Percentiles rank a stretch among this genome's conserved stretches.
Conservation (phyloP, 2,797 vertebrate genomes). For the Lates japonicus region DNA sequence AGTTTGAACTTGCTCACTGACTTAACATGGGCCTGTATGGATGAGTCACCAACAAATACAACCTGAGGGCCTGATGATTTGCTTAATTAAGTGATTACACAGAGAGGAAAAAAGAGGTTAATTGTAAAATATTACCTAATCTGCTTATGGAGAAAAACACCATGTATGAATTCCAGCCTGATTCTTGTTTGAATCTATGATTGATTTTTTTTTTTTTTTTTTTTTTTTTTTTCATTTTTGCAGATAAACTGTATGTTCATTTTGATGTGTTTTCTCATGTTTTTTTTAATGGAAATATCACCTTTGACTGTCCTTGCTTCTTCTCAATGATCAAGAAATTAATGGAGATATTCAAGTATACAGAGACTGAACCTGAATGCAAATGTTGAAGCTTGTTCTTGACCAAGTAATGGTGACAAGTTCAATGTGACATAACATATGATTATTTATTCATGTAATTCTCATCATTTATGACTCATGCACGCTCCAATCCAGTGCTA, state of each 20-base stretch:
- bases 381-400: slow-evolving; percentile 11
- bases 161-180: slow-evolving; percentile 12
- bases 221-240: background rate
- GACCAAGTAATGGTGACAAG: background rate
- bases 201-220: background rate
- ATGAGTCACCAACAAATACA: slow-evolving; percentile 67
- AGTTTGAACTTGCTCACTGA: slow-evolving; percentile 44
- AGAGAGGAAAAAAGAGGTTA: slow-evolving; percentile 61
- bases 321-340: background rate
- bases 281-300: background rate
- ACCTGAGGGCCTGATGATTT: slow-evolving; percentile 64
- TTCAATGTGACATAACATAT: slow-evolving; percentile 13
- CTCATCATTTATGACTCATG: slow-evolving; percentile 19
- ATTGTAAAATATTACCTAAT: slow-evolving; percentile 68
- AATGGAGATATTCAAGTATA: slow-evolving; percentile 15
- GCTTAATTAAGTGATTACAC: slow-evolving; percentile 77
- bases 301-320: background rate
- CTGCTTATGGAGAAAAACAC: slow-evolving; percentile 47
- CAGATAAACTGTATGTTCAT: background rate
- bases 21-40: slow-evolving; percentile 47
- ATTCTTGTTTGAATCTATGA: slow-evolving; percentile 9
- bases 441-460: slow-evolving; percentile 42
- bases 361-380: background rate
- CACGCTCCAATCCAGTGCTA: background rate
- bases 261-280: background rate